Evolutionary conservation across 2,888 invertebrate genomes (phyloP), one percentile per base, ranked within the genome.

Genomic region (Cheilosia pagana): DNA sequence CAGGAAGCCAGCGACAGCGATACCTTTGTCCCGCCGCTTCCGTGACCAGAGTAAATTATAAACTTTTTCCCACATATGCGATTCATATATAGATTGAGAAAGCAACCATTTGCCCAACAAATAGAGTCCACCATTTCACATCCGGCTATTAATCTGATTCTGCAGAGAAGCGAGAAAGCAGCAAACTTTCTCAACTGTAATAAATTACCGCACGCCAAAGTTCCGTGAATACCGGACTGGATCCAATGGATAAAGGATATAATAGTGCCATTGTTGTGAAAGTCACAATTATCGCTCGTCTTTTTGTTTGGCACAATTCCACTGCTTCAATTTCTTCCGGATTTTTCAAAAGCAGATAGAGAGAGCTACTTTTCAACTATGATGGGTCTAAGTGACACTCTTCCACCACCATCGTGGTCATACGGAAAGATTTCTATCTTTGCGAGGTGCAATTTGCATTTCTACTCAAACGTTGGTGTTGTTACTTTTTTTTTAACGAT

Each of bases 41-140:
- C 77, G 72, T 82, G 82, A 77, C 77, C 67, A 41, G 48, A 63
- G 81, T 77, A 72, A 82, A 72, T 77, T 72, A 77, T 72, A 82
- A 77, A 72, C 43, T 77, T 60, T 63, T 55, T 45, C 62, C 50
- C 72, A 62, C 77, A 60, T 72, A 48, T 39, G 45, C 62, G 60
- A 55, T 55, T 50, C 43, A 31, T 45, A 31, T 53, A 3, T 43
- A 72, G 8, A 28, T 0, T 28, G 25, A 59, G 59, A 67, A 67
- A 23, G 16, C 41, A 10, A 48, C 45, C 55, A 75, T 74, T 55
- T 67, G 45, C 16, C 55, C 21, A 75, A 57, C 81, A 81, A 68
- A 53, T 50, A 6, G 52, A 60, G 63, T 71, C 28, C 81, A 52
- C 59, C 60, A 68, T 57, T 76, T 62, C 53, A 67, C 62, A 55